phyloP scores from a whole-genome alignment of 2,797 vertebrate genomes.

The Sebastes ruberrimus region DNA sequence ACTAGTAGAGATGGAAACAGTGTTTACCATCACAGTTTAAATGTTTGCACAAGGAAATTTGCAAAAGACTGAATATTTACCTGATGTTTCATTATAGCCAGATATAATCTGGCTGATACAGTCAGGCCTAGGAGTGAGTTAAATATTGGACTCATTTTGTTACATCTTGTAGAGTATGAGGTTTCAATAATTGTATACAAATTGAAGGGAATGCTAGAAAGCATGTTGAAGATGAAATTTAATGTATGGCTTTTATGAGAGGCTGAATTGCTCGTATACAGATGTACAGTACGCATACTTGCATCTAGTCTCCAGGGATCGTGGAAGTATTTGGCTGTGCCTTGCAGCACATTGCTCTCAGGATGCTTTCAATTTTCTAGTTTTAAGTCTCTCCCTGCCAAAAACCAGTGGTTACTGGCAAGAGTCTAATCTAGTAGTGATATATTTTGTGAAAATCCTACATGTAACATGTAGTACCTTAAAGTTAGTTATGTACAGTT shows the following conservation, averaged over 20 bases:
- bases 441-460: constrained; percentile 70
- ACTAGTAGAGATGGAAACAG: constrained; percentile 3
- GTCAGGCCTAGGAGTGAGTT: constrained; percentile 9
- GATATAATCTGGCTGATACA: constrained; percentile 14
- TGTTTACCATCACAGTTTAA: constrained; percentile 31
- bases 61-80: constrained; percentile 37
- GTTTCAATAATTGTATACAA: constrained; percentile 31
- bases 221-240: constrained; percentile 45
- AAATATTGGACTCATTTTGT: constrained; percentile 27
- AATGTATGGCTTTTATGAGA: constrained; percentile 39
- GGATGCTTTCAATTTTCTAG: constrained; percentile 72
- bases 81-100: constrained; percentile 25
- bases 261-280: constrained; percentile 25
- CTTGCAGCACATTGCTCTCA: constrained; percentile 77
- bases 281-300: constrained; percentile 27
- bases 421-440: constrained; percentile 50
- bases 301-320: constrained; percentile 45
- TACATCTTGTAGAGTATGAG: constrained; percentile 31
- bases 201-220: constrained; percentile 35
- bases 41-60: constrained; percentile 54
- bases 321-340: constrained; percentile 63
- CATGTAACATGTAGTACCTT: constrained; percentile 68
- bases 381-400: constrained; percentile 56
- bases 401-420: constrained; percentile 51
- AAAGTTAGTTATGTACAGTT: constrained; percentile 56